Evolutionary conservation across 92 coral and sea anemone genomes (phyloP), one percentile per base, ranked within the genome.

Genomic region (Desmophyllum pertusum): DNA sequence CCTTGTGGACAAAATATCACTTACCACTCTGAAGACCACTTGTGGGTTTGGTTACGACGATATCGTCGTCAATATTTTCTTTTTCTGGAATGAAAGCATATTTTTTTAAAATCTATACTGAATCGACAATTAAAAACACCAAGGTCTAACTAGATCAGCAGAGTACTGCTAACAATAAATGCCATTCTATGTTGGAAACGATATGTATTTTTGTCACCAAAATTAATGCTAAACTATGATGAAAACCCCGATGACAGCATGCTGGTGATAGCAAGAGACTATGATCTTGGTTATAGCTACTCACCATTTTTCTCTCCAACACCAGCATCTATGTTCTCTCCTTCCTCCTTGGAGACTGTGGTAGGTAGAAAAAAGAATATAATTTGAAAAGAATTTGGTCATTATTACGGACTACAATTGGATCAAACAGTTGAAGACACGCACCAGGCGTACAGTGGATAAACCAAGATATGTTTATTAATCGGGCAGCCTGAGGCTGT

Each of bases 301-400:
- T 27, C 29, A 84, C 87, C 82, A 10, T 75, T 63, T 10, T 65
- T 81, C 39, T 84, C 75, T 45, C 82, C 87, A 43, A 84, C 75
- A 23, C 75, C 87, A 64, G 81, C 82, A 17, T 76, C 87, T 10
- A 66, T 40, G 65, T 62, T 63, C 17, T 75, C 87, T 37, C 73
- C 81, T 66, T 81, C 78, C 53, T 84, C 87, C 66, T 84, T 84
- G 19, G 87, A 77, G 38, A 84, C 87, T 84, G 62, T 9, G 31
- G 6, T 13, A 1, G 7, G 31, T 4, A 72, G 11, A 35, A 63
- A 10, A 51, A 6, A 50, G 11, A 17, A 38, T 21, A 10, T 21
- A 50, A 50, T 6, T 50, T 50, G 13, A 3, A 13, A 50, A n/a
- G n/a, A 15, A 9, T 25, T 59, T 1, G 35, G 17, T 59, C 27